These are phyloP conservation scores for Bubalus kerabau DNA, from an alignment of 2,113 vertebrate species.

Conservation along the genomic window DNA sequence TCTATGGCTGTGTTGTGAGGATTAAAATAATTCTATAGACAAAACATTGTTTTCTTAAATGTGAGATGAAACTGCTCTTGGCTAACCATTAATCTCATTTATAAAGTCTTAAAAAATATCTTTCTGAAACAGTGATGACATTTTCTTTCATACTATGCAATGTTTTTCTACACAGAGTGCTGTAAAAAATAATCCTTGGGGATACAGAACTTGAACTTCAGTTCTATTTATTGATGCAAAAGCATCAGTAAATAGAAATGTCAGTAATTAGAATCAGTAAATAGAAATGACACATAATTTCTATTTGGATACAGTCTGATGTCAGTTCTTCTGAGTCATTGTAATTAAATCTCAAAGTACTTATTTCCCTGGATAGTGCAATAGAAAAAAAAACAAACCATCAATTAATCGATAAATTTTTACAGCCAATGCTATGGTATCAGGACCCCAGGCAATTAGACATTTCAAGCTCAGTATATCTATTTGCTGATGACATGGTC, in stretches of 20 bases:
- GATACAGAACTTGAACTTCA: background rate
- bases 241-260: slow-evolving; percentile 31
- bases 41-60: background rate
- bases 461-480: background rate
- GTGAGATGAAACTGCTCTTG: background rate
- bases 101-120: slow-evolving; percentile 13
- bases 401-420: background rate
- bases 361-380: background rate
- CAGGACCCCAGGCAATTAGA: background rate
- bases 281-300: slow-evolving; percentile 24
- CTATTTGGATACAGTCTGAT: slow-evolving; percentile 11
- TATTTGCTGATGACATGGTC: background rate
- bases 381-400: background rate
- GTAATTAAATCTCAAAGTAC: slow-evolving; percentile 20
- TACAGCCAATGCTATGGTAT: background rate
- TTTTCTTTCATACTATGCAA: slow-evolving; percentile 7
- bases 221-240: slow-evolving; percentile 3
- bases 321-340: slow-evolving; percentile 3
- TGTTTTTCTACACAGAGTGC: background rate
- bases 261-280: slow-evolving; percentile 32
- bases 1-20: background rate
- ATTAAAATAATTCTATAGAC: background rate
- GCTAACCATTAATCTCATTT: background rate
- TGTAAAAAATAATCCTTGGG: background rate
- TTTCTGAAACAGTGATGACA: slow-evolving; percentile 1